Percentiles rank a stretch among this genome's conserved stretches.
Conservation (phyloP, 2,888 invertebrate species). For the Sclerodermus sp. region DNA sequence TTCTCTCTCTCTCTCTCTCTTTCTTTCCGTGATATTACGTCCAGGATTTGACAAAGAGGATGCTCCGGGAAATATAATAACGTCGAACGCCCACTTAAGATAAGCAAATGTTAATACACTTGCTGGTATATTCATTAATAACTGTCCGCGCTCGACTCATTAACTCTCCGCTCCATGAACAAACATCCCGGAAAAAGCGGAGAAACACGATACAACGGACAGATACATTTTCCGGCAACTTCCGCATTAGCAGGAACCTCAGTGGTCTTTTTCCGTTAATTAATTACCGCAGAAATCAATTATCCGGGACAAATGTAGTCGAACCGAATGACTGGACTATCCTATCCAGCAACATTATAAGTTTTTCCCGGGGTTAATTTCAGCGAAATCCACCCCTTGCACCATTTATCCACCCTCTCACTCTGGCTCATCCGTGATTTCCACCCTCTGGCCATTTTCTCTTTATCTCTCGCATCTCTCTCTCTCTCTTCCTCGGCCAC, state of each 20-base stretch:
- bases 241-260: constrained; percentile 1
- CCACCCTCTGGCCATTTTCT: constrained; percentile 1
- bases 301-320: constrained; percentile 31
- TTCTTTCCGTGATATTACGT: too few relatives aligned
- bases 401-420: too few relatives aligned
- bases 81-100: too few relatives aligned
- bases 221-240: too few relatives aligned
- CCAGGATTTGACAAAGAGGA: too few relatives aligned
- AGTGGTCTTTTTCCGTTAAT: constrained; percentile 18
- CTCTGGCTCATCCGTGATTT: background rate
- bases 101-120: too few relatives aligned
- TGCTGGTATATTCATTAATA: constrained; percentile 28
- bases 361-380: constrained; percentile 55
- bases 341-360: constrained; percentile 43
- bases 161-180: constrained; percentile 26
- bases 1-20: too few relatives aligned
- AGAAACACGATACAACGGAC: constrained; percentile 17
- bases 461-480: constrained; percentile 1
- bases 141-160: constrained; percentile 35
- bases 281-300: constrained; percentile 38
- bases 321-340: constrained; percentile 18
- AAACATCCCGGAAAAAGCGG: constrained; percentile 13
- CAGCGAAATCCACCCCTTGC: constrained; percentile 34
- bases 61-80: background rate
- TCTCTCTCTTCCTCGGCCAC: constrained; percentile 6